Evolutionary conservation across 2,113 vertebrate genomes (phyloP).

Genomic region (Herpetotheres cachinnans): DNA sequence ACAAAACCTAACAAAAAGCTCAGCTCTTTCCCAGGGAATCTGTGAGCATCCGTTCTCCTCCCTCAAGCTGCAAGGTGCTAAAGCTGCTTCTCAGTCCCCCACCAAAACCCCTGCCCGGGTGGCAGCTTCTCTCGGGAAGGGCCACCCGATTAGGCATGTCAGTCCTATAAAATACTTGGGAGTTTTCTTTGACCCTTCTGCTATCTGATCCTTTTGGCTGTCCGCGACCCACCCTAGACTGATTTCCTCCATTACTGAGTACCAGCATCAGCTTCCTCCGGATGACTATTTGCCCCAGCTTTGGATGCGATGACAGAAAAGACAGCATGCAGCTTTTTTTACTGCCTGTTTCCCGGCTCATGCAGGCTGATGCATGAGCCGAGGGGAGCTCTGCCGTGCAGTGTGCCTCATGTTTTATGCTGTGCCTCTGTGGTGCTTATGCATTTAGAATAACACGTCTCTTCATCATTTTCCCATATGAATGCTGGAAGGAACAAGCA

Average conservation of each 20-base stretch:
- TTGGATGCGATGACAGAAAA: neutral
- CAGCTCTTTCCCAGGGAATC: neutral
- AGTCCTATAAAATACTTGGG: neutral
- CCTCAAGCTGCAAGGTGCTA: neutral
- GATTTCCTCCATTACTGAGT: neutral
- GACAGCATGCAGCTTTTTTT: neutral
- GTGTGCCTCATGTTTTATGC: neutral
- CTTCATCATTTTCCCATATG: neutral
- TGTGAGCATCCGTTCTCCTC: neutral
- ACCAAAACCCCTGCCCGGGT: neutral
- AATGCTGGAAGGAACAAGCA: neutral
- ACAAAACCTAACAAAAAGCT: neutral
- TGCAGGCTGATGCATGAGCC: neutral
- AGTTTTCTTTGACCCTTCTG: neutral
- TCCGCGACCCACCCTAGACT: neutral
- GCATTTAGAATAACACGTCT: neutral
- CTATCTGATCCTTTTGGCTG: neutral
- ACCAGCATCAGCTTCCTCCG: neutral
- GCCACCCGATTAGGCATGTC: fast-evolving
- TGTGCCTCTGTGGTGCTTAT: neutral
- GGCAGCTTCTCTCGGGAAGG: neutral
- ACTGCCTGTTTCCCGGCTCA: neutral
- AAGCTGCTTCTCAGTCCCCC: neutral
- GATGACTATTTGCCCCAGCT: neutral
- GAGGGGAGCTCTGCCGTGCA: neutral